Base-by-base conservation (phyloP, 1,140 invertebrate genomes). In the Drosophila teissieri region DNA sequence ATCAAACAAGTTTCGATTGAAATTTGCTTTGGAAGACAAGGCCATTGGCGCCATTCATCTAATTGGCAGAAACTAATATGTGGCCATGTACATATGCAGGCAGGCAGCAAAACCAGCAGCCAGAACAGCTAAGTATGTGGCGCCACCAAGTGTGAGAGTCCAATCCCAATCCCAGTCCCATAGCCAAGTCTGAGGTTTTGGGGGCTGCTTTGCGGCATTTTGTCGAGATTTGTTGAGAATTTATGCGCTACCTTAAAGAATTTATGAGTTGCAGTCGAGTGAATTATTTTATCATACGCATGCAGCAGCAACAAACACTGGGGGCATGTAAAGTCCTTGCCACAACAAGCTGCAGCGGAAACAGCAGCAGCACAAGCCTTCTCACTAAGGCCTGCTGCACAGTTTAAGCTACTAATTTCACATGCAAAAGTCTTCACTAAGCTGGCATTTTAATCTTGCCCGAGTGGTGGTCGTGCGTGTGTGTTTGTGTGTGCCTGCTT, bases 241-340 rank as follows among this genome's bases (percentile, higher is more conserved):
- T 89, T 89, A 89, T 89, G 86, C 85, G 85, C 85, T 85, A 90
- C 85, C 85, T 90, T 90, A 75, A 69, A 81, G 85, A 89, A 89
- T 89, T 89, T 89, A 89, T 89, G 85, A 89, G 85, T 89, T 90
- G 85, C 85, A 85, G 80, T 90, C 77, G 85, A 89, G 85, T 89
- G 85, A 89, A 89, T 89, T 89, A 89, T 89, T 89, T 89, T 89
- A 89, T 89, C 85, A 89, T 84, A 89, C 85, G 85, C 85, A 89
- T 90, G 84, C 84, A 88, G 84, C 80, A 88, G 75, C 79, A 89
- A 76, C 54, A 81, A 51, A 58, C 53, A 58, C 24, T 22, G 17
- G 60, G 31, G 44, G 69, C 53, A 53, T 79, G 68, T 73, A 65
- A 65, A 62, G 56, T 70, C 62, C 83, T 79, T 79, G 83, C 83